Conservation (phyloP, 2,113 vertebrate species). For the Cyanoderma ruficeps region DNA sequence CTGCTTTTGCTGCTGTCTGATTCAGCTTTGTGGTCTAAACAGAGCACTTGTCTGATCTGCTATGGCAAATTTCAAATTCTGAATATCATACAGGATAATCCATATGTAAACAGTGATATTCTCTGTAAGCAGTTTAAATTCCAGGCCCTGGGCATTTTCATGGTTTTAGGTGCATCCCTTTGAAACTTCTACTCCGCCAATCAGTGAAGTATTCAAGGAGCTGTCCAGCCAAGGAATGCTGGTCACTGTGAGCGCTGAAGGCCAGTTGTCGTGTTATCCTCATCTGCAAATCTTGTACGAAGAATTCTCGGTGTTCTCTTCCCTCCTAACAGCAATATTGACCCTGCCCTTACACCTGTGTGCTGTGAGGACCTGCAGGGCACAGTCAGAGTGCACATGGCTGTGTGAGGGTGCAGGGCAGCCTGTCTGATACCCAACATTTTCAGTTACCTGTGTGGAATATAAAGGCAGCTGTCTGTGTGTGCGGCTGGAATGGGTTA, state of each 20-base stretch:
- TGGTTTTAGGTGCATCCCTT: neutral
- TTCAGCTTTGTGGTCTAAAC: neutral
- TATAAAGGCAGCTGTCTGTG: neutral
- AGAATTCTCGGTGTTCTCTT: neutral
- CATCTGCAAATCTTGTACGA: neutral
- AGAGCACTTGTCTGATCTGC: neutral
- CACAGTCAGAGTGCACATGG: fast-evolving
- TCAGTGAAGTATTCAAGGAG: neutral
- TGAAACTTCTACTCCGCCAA: neutral
- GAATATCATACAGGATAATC: neutral
- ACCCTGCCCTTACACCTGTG: fast-evolving
- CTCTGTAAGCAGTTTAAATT: neutral
- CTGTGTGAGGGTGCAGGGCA: neutral
- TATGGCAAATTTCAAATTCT: neutral
- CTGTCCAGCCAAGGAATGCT: neutral
- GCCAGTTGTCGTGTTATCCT: neutral
- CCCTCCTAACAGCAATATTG: neutral
- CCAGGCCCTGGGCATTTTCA: neutral
- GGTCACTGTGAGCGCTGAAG: neutral
- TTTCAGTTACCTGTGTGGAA: neutral
- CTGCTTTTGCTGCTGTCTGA: neutral
- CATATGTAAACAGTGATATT: neutral
- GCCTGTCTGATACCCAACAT: neutral
- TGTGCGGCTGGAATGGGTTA: neutral
- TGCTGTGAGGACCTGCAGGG: neutral